Evolutionary conservation across 2,113 vertebrate species (phyloP).

Genomic region (Apodemus speciosus): DNA sequence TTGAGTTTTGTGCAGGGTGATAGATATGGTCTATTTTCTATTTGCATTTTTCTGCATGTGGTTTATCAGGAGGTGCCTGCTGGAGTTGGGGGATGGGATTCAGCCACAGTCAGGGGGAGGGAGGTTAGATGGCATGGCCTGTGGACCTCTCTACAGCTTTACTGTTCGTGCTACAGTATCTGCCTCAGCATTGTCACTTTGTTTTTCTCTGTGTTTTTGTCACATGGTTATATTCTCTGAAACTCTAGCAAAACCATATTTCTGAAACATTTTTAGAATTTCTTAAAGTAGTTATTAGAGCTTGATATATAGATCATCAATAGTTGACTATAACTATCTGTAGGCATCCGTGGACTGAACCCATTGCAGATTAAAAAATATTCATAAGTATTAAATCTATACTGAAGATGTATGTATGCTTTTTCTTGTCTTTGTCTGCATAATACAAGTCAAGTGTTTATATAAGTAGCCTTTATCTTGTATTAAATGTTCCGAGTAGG

Average conservation of each 20-base stretch:
- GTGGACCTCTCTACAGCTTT: not conserved
- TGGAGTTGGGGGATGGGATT: not conserved
- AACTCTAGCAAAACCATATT: not conserved
- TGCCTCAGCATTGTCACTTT: not conserved
- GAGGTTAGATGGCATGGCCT: not conserved
- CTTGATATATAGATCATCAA: not conserved
- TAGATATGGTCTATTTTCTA: not conserved
- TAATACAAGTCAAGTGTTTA: not conserved
- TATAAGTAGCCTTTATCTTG: not conserved
- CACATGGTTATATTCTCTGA: not conserved
- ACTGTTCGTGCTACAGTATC: not conserved
- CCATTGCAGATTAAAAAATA: not conserved
- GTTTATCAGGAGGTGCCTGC: not conserved
- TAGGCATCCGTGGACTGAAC: not conserved
- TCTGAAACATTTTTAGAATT: not conserved
- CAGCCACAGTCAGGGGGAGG: not conserved
- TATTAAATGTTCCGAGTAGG: not conserved
- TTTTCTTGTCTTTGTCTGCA: not conserved
- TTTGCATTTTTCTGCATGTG: not conserved
- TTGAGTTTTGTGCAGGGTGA: not conserved
- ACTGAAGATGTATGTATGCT: not conserved
- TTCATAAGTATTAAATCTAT: not conserved
- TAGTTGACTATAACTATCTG: not conserved
- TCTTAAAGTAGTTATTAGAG: conserved; percentile 37
- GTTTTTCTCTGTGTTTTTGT: not conserved